Base-by-base conservation (phyloP, 1,140 invertebrate species). In the Temnothorax curvispinosus region DNA sequence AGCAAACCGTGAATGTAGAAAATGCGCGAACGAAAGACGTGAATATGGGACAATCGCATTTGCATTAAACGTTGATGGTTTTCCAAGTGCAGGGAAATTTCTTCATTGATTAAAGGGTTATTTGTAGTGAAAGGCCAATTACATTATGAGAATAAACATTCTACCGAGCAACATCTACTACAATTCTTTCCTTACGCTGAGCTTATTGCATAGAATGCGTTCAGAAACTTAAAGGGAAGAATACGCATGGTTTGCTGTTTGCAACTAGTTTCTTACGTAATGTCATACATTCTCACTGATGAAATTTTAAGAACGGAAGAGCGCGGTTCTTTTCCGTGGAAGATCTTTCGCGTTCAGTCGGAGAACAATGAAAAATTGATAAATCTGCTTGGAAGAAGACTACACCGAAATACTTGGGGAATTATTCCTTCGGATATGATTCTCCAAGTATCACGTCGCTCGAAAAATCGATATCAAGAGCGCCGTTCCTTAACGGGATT, bases 391-490 rank as follows among this genome's bases (percentile, higher is more conserved):
- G 38, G 11, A 65, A 27, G 18, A 38, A 35, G 3, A 18, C n/a
- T 54, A 54, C 44, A 9, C 41, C 47, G n/a, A 50, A n/a, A 27
- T 27, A 27, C 27, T 27, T 27, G 27, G 27, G 27, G 27, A 27
- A 27, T 27, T 15, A 13, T 56, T 47, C 2, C n/a, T 54, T 3
- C 7, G 35, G 38, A 80, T 80, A 18, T 67, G 69, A 54, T 69
- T 69, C 9, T 9, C 18, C 11, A 6, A 77, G 41, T 38, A 47
- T 50, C 58, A 62, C 35, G 21, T 72, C 1, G 65, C 32, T 38
- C 64, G 50, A 56, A 72, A 81, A 82, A 27, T 82, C 52, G 11
- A 74, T 60, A 50, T 60, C 54, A 9, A 60, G 18, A 62, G 32
- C 38, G 18, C 11, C 35, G 2, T 84, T 74, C 7, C 58, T 74